phyloP scores from a whole-genome alignment of 2,888 invertebrate genomes.

The Chalcis sispes region DNA sequence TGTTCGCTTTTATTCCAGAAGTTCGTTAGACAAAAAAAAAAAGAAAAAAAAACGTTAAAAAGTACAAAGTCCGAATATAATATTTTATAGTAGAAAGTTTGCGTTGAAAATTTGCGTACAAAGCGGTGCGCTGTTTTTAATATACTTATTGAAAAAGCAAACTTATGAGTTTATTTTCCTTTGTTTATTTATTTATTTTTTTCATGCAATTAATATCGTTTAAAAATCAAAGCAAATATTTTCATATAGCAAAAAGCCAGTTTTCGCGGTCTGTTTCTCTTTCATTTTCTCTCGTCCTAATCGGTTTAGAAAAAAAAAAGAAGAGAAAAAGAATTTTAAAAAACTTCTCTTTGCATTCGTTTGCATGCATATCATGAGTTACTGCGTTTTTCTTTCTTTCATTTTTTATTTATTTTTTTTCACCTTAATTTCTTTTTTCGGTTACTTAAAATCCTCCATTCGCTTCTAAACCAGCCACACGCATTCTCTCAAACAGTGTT shows the following conservation, averaged over 20 bases:
- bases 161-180: slow-evolving; percentile 18
- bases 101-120: not conserved
- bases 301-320: too few relatives aligned
- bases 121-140: not conserved
- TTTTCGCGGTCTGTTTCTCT: slow-evolving; percentile 47
- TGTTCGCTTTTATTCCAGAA: not conserved
- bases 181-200: slow-evolving; percentile 26
- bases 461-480: not conserved
- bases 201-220: slow-evolving; percentile 13
- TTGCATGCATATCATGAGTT: slow-evolving; percentile 19
- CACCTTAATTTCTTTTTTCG: not conserved
- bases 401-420: not conserved
- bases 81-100: slow-evolving; percentile 16
- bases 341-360: slow-evolving; percentile 33
- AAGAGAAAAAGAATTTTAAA: slow-evolving; percentile 18
- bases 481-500: slow-evolving; percentile 1
- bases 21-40: slow-evolving; percentile 19
- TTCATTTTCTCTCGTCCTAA: not conserved
- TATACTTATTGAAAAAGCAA: slow-evolving; percentile 17
- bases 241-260: slow-evolving; percentile 55
- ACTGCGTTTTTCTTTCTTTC: too few relatives aligned
- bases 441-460: not conserved
- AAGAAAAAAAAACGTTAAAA: not conserved
- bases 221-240: slow-evolving; percentile 44
- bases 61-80: too few relatives aligned